A percentile compares a stretch with the other conserved stretches of the same genome.
These are phyloP conservation scores for Therioaphis trifolii DNA, from an alignment of 2,888 invertebrate species.

Conservation along the genomic window DNA sequence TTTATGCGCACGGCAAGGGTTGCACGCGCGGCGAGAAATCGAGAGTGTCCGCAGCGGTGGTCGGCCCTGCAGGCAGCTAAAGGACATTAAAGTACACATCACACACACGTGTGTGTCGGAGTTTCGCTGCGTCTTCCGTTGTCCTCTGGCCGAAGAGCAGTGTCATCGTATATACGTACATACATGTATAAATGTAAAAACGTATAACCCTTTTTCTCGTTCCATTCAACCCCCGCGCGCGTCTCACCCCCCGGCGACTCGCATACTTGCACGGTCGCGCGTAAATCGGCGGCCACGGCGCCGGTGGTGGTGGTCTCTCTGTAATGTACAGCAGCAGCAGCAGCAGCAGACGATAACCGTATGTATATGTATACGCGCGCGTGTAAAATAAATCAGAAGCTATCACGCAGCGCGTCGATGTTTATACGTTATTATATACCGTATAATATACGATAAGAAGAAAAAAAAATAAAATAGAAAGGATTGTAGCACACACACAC, in stretches of 20 bases:
- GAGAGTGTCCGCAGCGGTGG: constrained; percentile 33
- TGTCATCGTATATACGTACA: too few relatives aligned
- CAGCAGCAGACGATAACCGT: too few relatives aligned
- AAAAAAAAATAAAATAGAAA: constrained; percentile 35
- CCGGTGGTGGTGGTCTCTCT: constrained; percentile 5
- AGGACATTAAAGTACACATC: too few relatives aligned
- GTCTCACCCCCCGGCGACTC: not conserved
- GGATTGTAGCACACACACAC: too few relatives aligned
- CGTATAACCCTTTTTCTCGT: not conserved
- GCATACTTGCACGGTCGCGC: not conserved
- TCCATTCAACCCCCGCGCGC: too few relatives aligned
- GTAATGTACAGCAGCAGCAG: too few relatives aligned
- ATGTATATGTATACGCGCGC: not conserved
- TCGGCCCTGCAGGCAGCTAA: not conserved
- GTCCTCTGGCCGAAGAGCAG: too few relatives aligned
- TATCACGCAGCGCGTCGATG: constrained; percentile 48
- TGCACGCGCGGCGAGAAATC: constrained; percentile 13
- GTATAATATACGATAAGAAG: too few relatives aligned
- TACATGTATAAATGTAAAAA: too few relatives aligned
- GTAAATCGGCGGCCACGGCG: not conserved
- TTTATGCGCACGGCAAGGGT: not conserved
- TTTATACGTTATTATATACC: too few relatives aligned
- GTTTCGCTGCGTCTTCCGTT: too few relatives aligned
- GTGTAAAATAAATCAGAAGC: constrained; percentile 59
- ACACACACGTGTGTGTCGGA: too few relatives aligned